phyloP scores from a whole-genome alignment of 2,797 vertebrate genomes.

The Labeo calbasu region DNA sequence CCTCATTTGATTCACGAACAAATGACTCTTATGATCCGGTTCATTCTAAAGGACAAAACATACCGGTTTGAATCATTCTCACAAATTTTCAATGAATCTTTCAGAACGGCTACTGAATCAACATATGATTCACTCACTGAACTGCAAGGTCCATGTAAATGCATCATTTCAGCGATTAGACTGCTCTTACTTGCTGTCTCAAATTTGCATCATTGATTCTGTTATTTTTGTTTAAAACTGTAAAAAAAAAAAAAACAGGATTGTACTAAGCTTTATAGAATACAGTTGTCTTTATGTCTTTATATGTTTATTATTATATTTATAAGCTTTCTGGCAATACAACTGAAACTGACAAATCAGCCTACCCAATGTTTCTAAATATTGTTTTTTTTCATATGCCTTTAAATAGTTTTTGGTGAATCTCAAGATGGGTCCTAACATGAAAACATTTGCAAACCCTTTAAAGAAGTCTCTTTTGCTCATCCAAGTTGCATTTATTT shows the following conservation, averaged over 20 bases:
- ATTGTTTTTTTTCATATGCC: neutral
- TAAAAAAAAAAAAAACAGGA: neutral
- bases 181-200: neutral
- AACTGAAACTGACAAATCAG: neutral
- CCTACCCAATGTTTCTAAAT: neutral
- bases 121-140: neutral
- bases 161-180: neutral
- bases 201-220: neutral
- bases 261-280: neutral
- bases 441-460: neutral
- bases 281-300: too few species aligned
- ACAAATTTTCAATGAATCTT: too few species aligned
- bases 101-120: neutral
- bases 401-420: neutral
- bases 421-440: neutral
- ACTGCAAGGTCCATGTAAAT: neutral
- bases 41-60: neutral
- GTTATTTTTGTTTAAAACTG: too few species aligned
- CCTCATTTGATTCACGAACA: neutral
- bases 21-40: neutral
- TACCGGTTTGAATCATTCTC: neutral
- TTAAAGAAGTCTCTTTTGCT: too few species aligned
- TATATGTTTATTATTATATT: neutral
- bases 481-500: too few species aligned
- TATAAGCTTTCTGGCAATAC: neutral